Evolutionary conservation across 1,140 invertebrate genomes (phyloP).

Genomic region (Meloidogyne floridensis): DNA sequence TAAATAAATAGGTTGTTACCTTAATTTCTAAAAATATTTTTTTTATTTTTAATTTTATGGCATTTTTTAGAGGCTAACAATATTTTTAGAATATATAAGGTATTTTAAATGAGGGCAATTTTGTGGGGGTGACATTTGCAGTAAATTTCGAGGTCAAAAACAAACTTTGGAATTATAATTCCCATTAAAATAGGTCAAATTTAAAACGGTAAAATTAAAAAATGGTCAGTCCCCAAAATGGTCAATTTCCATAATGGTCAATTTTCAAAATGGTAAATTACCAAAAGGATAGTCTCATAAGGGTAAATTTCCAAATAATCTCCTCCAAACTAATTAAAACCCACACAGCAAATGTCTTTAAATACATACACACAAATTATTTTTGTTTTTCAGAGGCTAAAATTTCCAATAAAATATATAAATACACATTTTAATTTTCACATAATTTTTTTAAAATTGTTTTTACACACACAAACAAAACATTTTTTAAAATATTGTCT

Average conservation of each 20-base stretch:
- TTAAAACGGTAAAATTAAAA: no score
- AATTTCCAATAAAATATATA: neutral
- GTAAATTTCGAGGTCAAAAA: no score
- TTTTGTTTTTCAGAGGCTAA: neutral
- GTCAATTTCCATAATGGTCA: no score
- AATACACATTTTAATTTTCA: neutral
- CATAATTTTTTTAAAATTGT: neutral
- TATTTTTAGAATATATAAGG: neutral
- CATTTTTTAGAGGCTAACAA: no score
- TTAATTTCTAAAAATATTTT: no score
- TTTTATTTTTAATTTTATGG: no score
- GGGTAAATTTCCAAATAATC: no score
- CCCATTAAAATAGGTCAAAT: no score
- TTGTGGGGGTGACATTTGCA: neutral
- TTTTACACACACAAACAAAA: no score
- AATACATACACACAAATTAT: neutral
- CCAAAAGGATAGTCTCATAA: neutral
- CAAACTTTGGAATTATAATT: no score
- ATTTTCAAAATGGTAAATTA: neutral
- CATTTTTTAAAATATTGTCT: neutral
- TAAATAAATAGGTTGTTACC: no score
- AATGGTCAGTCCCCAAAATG: no score
- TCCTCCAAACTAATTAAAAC: neutral
- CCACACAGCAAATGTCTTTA: neutral
- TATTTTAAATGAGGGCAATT: neutral